phyloP scores from a whole-genome alignment of 2,113 vertebrate genomes.

The Caloenas nicobarica region DNA sequence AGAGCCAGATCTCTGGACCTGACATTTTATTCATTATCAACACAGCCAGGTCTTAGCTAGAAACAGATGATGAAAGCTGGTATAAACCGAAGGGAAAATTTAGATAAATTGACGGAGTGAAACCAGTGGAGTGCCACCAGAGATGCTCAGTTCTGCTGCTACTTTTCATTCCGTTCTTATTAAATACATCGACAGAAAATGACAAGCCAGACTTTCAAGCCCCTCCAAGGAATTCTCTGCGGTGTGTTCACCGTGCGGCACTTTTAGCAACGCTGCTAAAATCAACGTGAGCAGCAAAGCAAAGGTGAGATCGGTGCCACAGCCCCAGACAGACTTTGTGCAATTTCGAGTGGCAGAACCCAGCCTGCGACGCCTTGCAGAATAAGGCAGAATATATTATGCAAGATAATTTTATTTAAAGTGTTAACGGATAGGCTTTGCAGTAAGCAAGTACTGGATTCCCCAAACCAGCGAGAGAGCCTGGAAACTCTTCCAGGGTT shows the following conservation, averaged over 20 bases:
- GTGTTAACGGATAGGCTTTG: neutral
- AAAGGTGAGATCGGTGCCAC: neutral
- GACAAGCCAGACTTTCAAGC: neutral
- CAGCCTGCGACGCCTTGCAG: neutral
- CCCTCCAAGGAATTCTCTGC: neutral
- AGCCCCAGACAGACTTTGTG: fast-evolving
- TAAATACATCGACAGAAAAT: neutral
- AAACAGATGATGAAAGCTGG: neutral
- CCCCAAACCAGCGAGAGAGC: neutral
- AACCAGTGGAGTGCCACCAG: neutral
- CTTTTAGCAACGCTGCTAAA: neutral
- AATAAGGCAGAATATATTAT: neutral
- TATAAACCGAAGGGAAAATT: neutral
- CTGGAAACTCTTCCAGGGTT: neutral
- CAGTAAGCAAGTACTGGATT: neutral
- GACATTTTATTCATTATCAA: neutral
- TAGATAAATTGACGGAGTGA: neutral
- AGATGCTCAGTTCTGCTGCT: neutral
- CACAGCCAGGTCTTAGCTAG: neutral
- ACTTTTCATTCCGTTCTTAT: neutral
- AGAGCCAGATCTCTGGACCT: neutral
- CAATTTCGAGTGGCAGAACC: neutral
- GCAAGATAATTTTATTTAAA: constrained; percentile 7
- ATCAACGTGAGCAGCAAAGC: fast-evolving
- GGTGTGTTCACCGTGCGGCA: fast-evolving